These are phyloP conservation scores for Laothoe populi DNA, from an alignment of 2,888 invertebrate genomes.

Conservation along the genomic window DNA sequence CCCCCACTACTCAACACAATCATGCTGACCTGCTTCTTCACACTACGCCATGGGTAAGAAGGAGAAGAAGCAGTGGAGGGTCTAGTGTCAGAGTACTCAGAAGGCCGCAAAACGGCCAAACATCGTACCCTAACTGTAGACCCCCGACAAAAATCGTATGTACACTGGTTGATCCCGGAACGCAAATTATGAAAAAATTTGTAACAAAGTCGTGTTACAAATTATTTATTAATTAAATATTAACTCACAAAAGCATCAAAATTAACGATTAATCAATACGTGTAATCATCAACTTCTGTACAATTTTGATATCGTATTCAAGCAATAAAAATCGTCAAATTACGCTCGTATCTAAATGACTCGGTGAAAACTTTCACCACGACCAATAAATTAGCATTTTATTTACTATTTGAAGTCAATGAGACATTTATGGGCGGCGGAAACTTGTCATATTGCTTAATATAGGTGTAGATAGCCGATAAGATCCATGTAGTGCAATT, in stretches of 20 bases:
- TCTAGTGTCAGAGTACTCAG: no score
- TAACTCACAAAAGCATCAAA: background rate
- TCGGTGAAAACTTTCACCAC: constrained; percentile 22
- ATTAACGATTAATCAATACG: background rate
- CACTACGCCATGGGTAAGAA: no score
- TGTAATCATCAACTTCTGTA: constrained; percentile 14
- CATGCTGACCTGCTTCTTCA: no score
- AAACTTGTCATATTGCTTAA: constrained; percentile 11
- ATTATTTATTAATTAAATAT: background rate
- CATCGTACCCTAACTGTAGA: no score
- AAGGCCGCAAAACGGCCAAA: no score
- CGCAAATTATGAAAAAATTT: background rate
- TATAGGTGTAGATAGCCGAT: constrained; percentile 23
- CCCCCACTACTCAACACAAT: no score
- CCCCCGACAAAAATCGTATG: no score
- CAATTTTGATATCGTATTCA: constrained; percentile 6
- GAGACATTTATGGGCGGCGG: constrained; percentile 14
- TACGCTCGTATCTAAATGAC: constrained; percentile 1
- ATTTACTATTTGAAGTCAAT: constrained; percentile 1
- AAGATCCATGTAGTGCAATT: constrained; percentile 27
- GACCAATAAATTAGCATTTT: constrained; percentile 9
- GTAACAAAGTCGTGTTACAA: background rate
- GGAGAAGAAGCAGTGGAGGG: no score
- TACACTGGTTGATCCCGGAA: no score
- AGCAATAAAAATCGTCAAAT: constrained; percentile 16